Evolutionary conservation across 2,888 invertebrate genomes (phyloP), one percentile per base, ranked within the genome.

Genomic region (Cheilosia pagana): DNA sequence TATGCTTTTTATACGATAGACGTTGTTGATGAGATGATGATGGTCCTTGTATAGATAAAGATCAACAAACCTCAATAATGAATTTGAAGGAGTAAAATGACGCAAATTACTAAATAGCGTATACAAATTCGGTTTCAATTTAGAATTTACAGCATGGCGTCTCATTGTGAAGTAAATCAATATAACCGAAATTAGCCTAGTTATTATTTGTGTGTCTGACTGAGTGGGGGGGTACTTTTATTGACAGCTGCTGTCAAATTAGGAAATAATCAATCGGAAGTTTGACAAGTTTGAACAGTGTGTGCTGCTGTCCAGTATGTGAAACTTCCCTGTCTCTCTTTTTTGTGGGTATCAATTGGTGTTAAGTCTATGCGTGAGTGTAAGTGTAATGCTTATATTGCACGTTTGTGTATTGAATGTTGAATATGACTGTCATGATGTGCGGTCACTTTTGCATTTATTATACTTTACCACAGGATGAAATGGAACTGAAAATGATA

Each of bases 171-270:
- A 60, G 21, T 43, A 60, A 35, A 35, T 35, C 35, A 59, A 57
- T 57, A 65, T n/a, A 23, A 39, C 19, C 52, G 12, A 5, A 74
- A 53, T 45, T 21, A 75, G 48, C 31, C 67, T 81, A 68, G 55
- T 68, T 62, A 50, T 68, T 62, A 23, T 12, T 21, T 8, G 19
- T 45, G 41, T 41, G 10, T 28, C 23, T 55, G 48, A 25, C 60
- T 28, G 39, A 62, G 48, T 60, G 48, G 19, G 10, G 52, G 31
- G 16, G n/a, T n/a, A n/a, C n/a, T n/a, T 43, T 57, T 57, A 53
- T 70, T 76, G 50, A 59, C 50, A 63, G 43, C 48, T 35, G n/a
- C 62, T 81, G 75, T 70, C 81, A 76, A 76, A 81, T 70, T 57
- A 10, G 35, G 59, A 14, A n/a, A 35, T 63, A 68, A 68, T 31